Base-by-base conservation (phyloP, 2,888 invertebrate genomes). In the Hemaris fuciformis region DNA sequence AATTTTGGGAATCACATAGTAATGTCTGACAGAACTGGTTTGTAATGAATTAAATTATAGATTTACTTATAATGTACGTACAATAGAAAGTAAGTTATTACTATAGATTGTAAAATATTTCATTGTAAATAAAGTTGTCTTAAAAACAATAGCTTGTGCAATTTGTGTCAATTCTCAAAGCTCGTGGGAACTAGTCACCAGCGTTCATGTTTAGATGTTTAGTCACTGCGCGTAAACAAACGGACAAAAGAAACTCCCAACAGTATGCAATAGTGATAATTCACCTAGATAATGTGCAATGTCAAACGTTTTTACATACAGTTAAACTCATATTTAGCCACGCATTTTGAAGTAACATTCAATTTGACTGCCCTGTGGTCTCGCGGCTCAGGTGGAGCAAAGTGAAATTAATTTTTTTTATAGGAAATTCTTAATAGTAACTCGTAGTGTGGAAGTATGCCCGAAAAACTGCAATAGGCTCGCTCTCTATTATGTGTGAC, bases 41-140 rank as follows among this genome's bases (percentile, higher is more conserved):
- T 79, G 76, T 73, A 67, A 74, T 69, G 67, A 25, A 62, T 48
- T 42, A 56, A 23, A 72, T 31, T 53, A 70, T 75, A 73, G 69
- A 73, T 71, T 67, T 76, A 78, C 72, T 68, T 76, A 74, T 68
- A 81, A 74, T 77, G 70, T 80, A 78, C 76, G 75, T 84, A 81
- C 81, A 83, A 80, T 87, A 85, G 83, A 74, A 68, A 71, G 72
- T 87, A 86, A 87, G 87, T 84, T 88, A 84, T 79, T 81, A 83
- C 68, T 72, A 80, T 84, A 87, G 84, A 83, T 81, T 91, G 88
- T 91, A 89, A 88, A 89, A 88, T 91, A 90, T 81, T 84, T 80
- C 87, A 87, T 83, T 92, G 92, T 92, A 92, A 92, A 92, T 92
- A 91, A 91, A 91, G 81, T 84, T 86, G 86, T 84, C 76, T 77